Evolutionary conservation across 2,797 vertebrate species (phyloP).

Genomic region (Leptodactylus fallax): DNA sequence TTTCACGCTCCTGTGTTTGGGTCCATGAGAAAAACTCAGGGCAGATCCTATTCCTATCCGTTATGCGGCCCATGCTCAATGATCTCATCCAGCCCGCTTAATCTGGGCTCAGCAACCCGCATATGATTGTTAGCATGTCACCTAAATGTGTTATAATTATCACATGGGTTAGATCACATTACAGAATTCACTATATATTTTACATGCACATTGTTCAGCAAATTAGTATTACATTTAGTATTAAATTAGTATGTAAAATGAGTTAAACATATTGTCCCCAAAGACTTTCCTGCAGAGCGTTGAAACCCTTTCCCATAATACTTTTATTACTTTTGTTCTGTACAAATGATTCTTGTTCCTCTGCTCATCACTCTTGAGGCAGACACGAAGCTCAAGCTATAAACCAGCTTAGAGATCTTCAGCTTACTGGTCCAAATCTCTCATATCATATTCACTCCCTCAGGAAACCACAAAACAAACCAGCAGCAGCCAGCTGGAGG

Average conservation of each 20-base stretch:
- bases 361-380: slow-evolving; percentile 39
- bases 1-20: too few relatives aligned
- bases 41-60: too few relatives aligned
- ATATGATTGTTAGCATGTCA: background rate
- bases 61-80: too few relatives aligned
- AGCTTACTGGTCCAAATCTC: slow-evolving; percentile 55
- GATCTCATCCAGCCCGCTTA: too few relatives aligned
- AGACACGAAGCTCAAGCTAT: slow-evolving; percentile 30
- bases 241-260: background rate
- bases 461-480: slow-evolving; percentile 24
- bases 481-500: slow-evolving; percentile 43
- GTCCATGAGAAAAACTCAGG: too few relatives aligned
- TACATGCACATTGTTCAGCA: background rate
- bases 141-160: background rate
- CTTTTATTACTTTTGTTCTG: slow-evolving; percentile 24
- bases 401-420: slow-evolving; percentile 57
- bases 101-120: too few relatives aligned
- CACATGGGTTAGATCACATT: too few relatives aligned
- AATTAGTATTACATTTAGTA: background rate
- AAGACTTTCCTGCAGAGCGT: background rate
- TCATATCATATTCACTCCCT: slow-evolving; percentile 38
- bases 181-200: background rate
- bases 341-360: slow-evolving; percentile 19
- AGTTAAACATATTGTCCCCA: background rate
- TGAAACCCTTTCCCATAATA: background rate